A percentile compares a stretch with the other conserved stretches of the same genome.
phyloP scores from a whole-genome alignment of 1,140 invertebrate genomes.

The Sitobion miscanthi region DNA sequence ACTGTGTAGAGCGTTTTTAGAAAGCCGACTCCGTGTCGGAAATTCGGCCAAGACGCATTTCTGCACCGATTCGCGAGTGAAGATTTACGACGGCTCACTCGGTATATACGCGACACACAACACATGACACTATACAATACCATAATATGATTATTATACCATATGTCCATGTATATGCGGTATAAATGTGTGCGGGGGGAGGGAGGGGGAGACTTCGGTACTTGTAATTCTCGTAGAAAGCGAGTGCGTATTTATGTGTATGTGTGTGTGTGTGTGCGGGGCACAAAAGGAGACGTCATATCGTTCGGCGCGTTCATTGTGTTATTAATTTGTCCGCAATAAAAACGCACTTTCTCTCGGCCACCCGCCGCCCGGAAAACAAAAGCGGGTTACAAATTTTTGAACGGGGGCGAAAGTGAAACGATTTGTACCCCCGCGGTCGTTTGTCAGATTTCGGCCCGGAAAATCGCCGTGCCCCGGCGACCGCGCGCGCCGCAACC shows the following conservation, averaged over 20 bases:
- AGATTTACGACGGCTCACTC: constrained; percentile 13
- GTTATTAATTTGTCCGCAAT: constrained; percentile 51
- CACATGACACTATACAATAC: neutral
- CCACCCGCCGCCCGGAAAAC: constrained; percentile 51
- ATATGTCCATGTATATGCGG: neutral
- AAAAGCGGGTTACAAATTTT: constrained; percentile 53
- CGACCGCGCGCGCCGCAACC: neutral
- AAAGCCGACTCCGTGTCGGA: neutral
- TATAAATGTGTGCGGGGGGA: neutral
- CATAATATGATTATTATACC: neutral
- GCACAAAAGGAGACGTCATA: constrained; percentile 2
- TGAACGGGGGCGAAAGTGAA: constrained; percentile 31
- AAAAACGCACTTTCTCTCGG: constrained; percentile 45
- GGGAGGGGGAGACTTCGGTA: neutral
- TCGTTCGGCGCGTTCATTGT: constrained; percentile 38
- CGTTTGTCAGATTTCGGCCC: constrained; percentile 22
- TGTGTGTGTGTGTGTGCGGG: neutral
- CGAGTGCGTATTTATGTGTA: neutral
- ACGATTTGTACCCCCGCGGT: constrained; percentile 39
- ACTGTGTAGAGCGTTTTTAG: neutral
- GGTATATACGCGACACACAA: neutral
- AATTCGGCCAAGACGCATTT: neutral
- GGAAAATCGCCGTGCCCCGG: constrained; percentile 12
- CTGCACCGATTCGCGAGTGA: neutral
- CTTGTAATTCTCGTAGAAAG: constrained; percentile 20